Conservation (phyloP, 2,888 invertebrate genomes). For the Drosophila formosana region DNA sequence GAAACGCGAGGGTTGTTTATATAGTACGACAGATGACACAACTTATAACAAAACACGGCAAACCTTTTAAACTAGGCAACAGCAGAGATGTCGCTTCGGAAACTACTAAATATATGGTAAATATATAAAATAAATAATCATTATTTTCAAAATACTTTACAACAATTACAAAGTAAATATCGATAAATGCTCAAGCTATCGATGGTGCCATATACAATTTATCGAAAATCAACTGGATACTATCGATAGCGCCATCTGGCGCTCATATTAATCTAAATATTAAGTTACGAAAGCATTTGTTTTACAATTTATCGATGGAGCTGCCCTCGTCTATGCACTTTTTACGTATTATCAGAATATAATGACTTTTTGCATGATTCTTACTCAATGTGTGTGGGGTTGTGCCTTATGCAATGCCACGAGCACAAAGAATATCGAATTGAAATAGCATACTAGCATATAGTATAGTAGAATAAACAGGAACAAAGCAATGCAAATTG, state of each 20-base stretch:
- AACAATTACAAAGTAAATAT: not conserved
- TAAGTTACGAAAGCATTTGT: not conserved
- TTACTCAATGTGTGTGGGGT: slow-evolving; percentile 19
- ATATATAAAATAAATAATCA: too few species aligned
- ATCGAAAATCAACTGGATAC: not conserved
- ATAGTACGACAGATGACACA: not conserved
- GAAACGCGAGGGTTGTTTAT: slow-evolving; percentile 30
- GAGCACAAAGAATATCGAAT: slow-evolving; percentile 26
- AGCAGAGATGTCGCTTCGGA: too few species aligned
- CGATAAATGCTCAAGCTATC: not conserved
- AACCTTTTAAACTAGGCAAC: too few species aligned
- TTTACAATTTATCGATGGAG: not conserved
- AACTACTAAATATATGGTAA: too few species aligned
- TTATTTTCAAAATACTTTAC: too few species aligned
- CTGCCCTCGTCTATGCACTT: slow-evolving; percentile 31
- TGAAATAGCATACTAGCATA: slow-evolving; percentile 11
- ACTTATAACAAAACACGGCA: not conserved
- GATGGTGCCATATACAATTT: too few species aligned
- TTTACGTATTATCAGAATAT: slow-evolving; percentile 24
- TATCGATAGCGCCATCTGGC: not conserved
- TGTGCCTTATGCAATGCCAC: slow-evolving; percentile 50
- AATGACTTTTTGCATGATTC: slow-evolving; percentile 48
- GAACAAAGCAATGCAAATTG: slow-evolving; percentile 17
- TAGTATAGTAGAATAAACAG: slow-evolving; percentile 9
- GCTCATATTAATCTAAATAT: not conserved